A percentile compares a stretch with the other conserved stretches of the same genome.
These are phyloP conservation scores for Chrysogorgia sp. DNA, from an alignment of 92 coral and sea anemone species.

Conservation along the genomic window DNA sequence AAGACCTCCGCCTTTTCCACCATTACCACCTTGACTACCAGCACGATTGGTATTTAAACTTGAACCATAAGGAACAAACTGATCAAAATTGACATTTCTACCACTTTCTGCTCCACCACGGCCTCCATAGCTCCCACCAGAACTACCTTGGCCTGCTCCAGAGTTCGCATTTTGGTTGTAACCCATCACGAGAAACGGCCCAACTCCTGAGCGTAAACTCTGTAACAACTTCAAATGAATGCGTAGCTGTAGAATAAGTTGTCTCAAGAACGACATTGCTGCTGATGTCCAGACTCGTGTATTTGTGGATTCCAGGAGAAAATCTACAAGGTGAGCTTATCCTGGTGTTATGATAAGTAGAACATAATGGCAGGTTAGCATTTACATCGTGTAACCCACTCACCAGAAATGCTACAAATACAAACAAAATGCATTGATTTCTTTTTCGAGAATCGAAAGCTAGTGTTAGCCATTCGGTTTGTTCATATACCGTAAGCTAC, in stretches of 20 bases:
- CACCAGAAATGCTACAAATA: too few relatives aligned
- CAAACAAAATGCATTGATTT: too few relatives aligned
- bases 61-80: slow-evolving; percentile 18
- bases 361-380: slow-evolving; percentile 3
- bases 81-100: not conserved
- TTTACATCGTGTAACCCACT: too few relatives aligned
- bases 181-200: slow-evolving; percentile 4
- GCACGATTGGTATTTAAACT: not conserved
- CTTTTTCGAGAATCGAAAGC: too few relatives aligned
- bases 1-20: slow-evolving; percentile 32
- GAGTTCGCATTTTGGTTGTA: slow-evolving; percentile 7
- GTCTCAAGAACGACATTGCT: slow-evolving; percentile 17
- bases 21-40: slow-evolving; percentile 35
- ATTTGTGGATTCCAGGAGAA: slow-evolving; percentile 14
- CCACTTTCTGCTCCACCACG: slow-evolving; percentile 47
- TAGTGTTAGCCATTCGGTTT: too few relatives aligned
- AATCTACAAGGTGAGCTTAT: slow-evolving; percentile 26
- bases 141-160: slow-evolving; percentile 17
- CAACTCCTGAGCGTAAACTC: not conserved
- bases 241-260: not conserved
- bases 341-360: not conserved
- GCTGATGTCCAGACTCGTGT: slow-evolving; percentile 13
- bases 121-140: slow-evolving; percentile 40
- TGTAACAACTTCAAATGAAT: slow-evolving; percentile 3
- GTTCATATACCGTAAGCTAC: too few relatives aligned